These are phyloP conservation scores for Caranx melampygus DNA, from an alignment of 2,113 vertebrate species.

Conservation along the genomic window DNA sequence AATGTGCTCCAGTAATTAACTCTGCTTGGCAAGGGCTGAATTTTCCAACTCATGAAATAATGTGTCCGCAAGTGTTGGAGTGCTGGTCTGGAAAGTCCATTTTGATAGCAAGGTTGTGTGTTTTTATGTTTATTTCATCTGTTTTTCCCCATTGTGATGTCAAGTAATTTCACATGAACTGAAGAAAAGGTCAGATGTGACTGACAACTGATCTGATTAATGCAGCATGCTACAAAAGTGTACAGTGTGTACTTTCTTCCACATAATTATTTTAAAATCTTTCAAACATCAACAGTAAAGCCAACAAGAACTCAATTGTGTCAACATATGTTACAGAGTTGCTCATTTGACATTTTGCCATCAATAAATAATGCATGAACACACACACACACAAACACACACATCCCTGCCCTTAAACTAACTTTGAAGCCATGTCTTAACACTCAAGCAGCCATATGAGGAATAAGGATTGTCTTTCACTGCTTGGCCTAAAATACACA, in stretches of 20 bases:
- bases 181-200: conserved; percentile 18
- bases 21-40: conserved; percentile 27
- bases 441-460: too few species aligned
- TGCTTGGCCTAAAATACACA: neutral
- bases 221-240: neutral
- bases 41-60: conserved; percentile 60
- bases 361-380: neutral
- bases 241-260: neutral
- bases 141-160: conserved; percentile 41
- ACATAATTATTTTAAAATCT: neutral
- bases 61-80: conserved; percentile 27
- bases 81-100: conserved; percentile 38
- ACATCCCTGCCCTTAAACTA: neutral
- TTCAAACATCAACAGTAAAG: too few species aligned
- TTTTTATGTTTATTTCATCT: conserved; percentile 26
- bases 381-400: neutral
- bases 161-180: conserved; percentile 23
- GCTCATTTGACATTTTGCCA: too few species aligned
- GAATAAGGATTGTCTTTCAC: neutral
- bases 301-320: too few species aligned
- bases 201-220: neutral
- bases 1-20: conserved; percentile 39
- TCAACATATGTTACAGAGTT: neutral
- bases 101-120: conserved; percentile 14
- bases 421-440: too few species aligned